Evolutionary conservation across 2,113 vertebrate species (phyloP), one percentile per base, ranked within the genome.

Genomic region (Menidia beryllina): DNA sequence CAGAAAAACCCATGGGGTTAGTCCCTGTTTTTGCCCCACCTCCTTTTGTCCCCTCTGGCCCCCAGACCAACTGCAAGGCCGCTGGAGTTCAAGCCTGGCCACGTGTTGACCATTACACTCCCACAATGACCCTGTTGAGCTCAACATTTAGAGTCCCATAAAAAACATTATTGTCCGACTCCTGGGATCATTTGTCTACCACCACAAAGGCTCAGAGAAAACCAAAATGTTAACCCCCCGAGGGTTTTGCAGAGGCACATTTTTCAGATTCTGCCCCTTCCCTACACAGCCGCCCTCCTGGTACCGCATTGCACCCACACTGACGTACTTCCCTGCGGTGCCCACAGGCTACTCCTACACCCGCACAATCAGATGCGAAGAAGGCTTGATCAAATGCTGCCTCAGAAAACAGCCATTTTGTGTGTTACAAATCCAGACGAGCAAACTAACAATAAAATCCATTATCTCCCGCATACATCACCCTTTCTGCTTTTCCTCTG

Each of bases 151-250:
- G 93, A 94, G 92, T 94, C 90, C 93, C 95, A 96, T 96, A 95
- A 96, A 66, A 95, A 96, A 97, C 95, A 96, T 96, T 96, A 95
- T 96, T 96, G 95, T 96, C 94, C 89, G 20, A 72, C 74, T 93
- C 89, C 90, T 79, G 87, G 94, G 93, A 94, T 94, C 91, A 92
- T 95, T 95, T 95, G 91, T 95, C 92, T 92, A 93, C 93, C 83
- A 72, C 86, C 88, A 95, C 93, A 94, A 61, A 91, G 90, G 84
- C 86, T 72, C 78, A 79, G 91, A 87, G 85, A 92, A 92, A 93
- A 91, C 77, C 93, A 93, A 95, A 94, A 95, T 94, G 92, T 93
- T 93, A 93, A 93, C 92, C 90, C 82, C 83, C 81, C 79, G 72
- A 27, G 74, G 85, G 82, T 81, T 90, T 89, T 85, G 87, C 75